Evolutionary conservation across 2,888 invertebrate species (phyloP), one percentile per base, ranked within the genome.

Genomic region (Drosophila prostipennis): DNA sequence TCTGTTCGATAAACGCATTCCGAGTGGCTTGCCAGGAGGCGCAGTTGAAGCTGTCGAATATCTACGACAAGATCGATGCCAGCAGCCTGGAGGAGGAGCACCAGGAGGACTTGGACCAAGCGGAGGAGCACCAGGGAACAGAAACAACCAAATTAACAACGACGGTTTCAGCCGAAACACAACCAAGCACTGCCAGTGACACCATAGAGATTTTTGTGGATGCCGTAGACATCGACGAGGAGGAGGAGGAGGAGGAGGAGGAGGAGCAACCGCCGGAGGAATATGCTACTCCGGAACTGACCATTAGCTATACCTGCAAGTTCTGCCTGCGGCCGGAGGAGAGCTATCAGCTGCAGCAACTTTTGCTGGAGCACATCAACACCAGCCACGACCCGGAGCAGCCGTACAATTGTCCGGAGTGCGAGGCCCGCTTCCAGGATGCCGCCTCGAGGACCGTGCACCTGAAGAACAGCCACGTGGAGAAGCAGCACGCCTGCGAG

Each of bases 21-120:
- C 90, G 90, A 4, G 46, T 79, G 14, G 79, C 86, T 56, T 90
- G 90, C 56, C 79, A 88, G 67, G 87, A 89, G 46, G 90, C 91
- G 16, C 90, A 90, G 72, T n/a, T 84, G 13, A 85, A 83, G 70
- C 59, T 90, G 46, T 84, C 79, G 8, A 88, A 90, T 70, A 87
- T 90, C 39, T 90, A 90, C 71, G 90, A 91, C 71, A 90, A 90
- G 80, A 90, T 91, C 72, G 90, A 90, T 77, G 83, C 81, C 26
- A 83, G 77, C 53, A 76, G 82, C 52, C 69, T 86, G 39, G 88
- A 81, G 14, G 90, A 83, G 39, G 80, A 70, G 6, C 57, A 56
- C 14, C 74, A 76, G 6, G 79, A 56, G 7, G 59, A 53, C 2
- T 23, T 14, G 7, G 52, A 61, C n/a, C 67, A 52, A 6, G 34